A percentile compares a stretch with the other conserved stretches of the same genome.
Evolutionary conservation across 2,888 invertebrate genomes (phyloP).

Genomic region (Xanthia togata): DNA sequence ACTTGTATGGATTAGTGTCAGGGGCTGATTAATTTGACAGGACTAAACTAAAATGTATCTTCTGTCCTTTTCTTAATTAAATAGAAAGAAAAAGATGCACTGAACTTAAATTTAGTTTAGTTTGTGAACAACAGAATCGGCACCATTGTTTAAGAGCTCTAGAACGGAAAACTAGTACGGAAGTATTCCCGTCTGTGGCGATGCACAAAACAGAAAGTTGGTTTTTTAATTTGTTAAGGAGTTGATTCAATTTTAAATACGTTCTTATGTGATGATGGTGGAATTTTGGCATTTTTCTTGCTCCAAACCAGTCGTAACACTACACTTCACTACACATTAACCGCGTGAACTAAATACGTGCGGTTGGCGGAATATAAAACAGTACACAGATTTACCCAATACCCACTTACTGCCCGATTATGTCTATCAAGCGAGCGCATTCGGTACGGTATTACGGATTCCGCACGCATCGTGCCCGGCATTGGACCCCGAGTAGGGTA

Average conservation of each 20-base stretch:
- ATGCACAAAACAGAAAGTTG: background rate
- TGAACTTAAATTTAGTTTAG: too few relatives aligned
- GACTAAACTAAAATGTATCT: too few relatives aligned
- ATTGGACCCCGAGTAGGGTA: conserved; percentile 47
- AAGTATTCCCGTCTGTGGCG: background rate
- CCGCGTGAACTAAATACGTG: conserved; percentile 24
- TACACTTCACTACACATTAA: background rate
- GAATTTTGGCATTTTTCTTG: background rate
- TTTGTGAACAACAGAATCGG: too few relatives aligned
- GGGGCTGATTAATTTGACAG: too few relatives aligned
- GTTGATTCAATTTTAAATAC: background rate
- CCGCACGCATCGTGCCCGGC: conserved; percentile 55
- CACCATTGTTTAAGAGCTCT: too few relatives aligned
- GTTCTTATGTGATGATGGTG: background rate
- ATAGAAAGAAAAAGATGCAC: too few relatives aligned
- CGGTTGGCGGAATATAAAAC: conserved; percentile 33
- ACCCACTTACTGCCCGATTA: conserved; percentile 47
- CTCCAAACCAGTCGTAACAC: background rate
- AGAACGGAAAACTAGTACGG: background rate
- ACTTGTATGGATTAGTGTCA: too few relatives aligned
- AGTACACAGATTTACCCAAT: conserved; percentile 40
- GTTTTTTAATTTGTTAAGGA: background rate
- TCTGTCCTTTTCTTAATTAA: too few relatives aligned
- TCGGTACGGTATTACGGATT: conserved; percentile 60
- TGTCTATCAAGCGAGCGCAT: conserved; percentile 58